Evolutionary conservation across 2,888 invertebrate species (phyloP).

Genomic region (Troilus luridus): DNA sequence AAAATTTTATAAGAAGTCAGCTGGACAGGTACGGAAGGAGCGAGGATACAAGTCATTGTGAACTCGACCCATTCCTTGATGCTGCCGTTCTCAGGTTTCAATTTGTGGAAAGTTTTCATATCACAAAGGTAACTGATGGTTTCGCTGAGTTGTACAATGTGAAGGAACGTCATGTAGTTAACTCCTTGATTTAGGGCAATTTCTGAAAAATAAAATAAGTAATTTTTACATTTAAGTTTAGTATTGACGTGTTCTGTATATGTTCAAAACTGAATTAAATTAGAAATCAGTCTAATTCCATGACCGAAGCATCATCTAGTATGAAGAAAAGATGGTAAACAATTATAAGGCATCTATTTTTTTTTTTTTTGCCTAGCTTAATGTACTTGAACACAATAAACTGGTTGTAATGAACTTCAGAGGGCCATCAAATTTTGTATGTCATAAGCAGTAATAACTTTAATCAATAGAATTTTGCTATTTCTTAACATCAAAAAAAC

Average conservation of each 20-base stretch:
- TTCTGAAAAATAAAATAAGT: not conserved
- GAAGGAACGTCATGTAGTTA: conserved; percentile 32
- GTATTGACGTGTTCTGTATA: not conserved
- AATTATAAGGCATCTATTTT: no score
- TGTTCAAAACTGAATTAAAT: no score
- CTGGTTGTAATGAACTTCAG: no score
- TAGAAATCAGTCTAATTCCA: no score
- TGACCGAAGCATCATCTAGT: no score
- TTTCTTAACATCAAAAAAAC: no score
- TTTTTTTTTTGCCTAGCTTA: no score
- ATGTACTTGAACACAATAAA: no score
- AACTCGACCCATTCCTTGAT: conserved; percentile 51
- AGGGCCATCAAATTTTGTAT: no score
- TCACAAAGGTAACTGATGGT: conserved; percentile 57
- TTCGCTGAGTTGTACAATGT: conserved; percentile 56
- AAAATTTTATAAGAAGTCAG: conserved; percentile 66
- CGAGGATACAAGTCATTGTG: conserved; percentile 61
- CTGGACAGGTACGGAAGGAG: conserved; percentile 67
- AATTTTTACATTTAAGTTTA: not conserved
- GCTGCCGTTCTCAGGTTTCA: conserved; percentile 27
- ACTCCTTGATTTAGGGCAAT: not conserved
- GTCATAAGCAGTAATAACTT: no score
- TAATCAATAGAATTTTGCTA: no score
- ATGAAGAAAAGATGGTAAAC: no score
- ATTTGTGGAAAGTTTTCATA: conserved; percentile 33